Percentiles rank a stretch among this genome's conserved stretches.
Evolutionary conservation across 2,797 vertebrate species (phyloP).

Genomic region (Borostomias antarcticus): DNA sequence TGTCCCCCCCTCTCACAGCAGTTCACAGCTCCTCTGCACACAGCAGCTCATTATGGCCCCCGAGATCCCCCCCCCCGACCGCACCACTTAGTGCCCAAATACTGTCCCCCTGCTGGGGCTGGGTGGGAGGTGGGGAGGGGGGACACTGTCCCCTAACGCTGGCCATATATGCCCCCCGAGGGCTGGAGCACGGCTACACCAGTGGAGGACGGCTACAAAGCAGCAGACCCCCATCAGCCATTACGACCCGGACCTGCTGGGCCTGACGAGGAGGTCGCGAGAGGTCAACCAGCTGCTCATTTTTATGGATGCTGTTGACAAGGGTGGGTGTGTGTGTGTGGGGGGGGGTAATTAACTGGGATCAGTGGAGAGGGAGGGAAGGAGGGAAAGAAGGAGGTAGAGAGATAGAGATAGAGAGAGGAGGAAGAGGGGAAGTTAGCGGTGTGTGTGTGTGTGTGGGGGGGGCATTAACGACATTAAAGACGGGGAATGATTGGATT

Average conservation of each 20-base stretch:
- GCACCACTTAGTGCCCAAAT: conserved; percentile 65
- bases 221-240: conserved; percentile 53
- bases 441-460: neutral
- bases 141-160: conserved; percentile 61
- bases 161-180: conserved; percentile 41
- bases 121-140: no score
- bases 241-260: conserved; percentile 57
- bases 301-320: conserved; percentile 62
- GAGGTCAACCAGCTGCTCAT: conserved; percentile 70
- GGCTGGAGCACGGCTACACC: conserved; percentile 51
- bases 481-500: conserved; percentile 35
- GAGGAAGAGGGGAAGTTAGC: neutral
- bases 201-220: conserved; percentile 10
- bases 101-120: conserved; percentile 72
- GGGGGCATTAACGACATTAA: conserved; percentile 25
- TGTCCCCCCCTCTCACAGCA: conserved; percentile 54
- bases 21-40: conserved; percentile 70
- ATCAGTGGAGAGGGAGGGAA: conserved; percentile 27
- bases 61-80: conserved; percentile 53
- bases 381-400: neutral
- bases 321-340: conserved; percentile 47
- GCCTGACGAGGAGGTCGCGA: conserved; percentile 42
- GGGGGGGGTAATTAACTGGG: conserved; percentile 57
- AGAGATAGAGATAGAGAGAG: neutral
- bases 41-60: conserved; percentile 73